A percentile compares a stretch with the other conserved stretches of the same genome.
Evolutionary conservation across 2,888 invertebrate species (phyloP).

Genomic region (Agonopterix subpropinquella): DNA sequence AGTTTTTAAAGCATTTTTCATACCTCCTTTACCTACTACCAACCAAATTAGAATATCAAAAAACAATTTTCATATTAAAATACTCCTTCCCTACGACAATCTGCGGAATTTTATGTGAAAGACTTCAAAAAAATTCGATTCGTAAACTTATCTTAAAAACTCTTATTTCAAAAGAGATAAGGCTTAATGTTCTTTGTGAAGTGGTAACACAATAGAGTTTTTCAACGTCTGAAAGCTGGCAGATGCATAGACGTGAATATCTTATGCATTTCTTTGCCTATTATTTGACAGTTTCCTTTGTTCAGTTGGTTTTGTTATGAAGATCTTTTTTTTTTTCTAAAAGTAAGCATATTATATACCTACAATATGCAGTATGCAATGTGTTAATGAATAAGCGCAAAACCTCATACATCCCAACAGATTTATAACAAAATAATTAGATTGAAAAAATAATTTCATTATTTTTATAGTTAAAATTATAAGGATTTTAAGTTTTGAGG

Average conservation of each 20-base stretch:
- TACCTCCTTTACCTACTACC: no score
- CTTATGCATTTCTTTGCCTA: conserved; percentile 15
- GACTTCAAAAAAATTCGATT: not conserved
- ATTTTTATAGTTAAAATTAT: no score
- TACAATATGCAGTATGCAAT: no score
- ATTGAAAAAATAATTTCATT: no score
- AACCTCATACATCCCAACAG: no score
- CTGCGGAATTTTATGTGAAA: conserved; percentile 3
- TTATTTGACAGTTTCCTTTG: conserved; percentile 1
- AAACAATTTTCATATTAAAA: conserved; percentile 12
- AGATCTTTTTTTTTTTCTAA: conserved; percentile 8
- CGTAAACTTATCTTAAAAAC: not conserved
- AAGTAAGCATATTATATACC: no score
- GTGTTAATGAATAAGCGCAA: no score
- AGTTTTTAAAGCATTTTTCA: no score
- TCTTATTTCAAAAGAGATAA: conserved; percentile 9
- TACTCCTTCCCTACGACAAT: conserved; percentile 2
- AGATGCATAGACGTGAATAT: conserved; percentile 27
- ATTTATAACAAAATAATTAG: no score
- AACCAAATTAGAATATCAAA: not conserved
- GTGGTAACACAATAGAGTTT: conserved; percentile 14
- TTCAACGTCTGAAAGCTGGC: conserved; percentile 19
- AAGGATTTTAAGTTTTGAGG: no score
- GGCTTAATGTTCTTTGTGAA: conserved; percentile 11
- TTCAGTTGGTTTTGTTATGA: conserved; percentile 13